These are phyloP conservation scores for Andricus quercusramuli DNA, from an alignment of 2,888 invertebrate species.

Conservation along the genomic window DNA sequence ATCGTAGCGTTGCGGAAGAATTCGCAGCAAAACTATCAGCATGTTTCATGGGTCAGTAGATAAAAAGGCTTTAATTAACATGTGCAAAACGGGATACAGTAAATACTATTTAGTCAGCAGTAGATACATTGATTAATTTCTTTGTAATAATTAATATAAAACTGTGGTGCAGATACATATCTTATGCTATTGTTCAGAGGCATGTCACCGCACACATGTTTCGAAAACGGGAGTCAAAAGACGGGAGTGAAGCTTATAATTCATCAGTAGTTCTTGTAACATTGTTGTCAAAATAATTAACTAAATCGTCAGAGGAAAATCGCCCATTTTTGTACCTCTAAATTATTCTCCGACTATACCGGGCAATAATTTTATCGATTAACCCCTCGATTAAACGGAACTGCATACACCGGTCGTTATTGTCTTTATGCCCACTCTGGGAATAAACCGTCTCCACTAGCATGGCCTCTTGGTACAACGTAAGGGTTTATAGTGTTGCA, in stretches of 20 bases:
- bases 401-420: conserved; percentile 46
- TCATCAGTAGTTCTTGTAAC: neutral
- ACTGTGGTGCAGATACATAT: no score
- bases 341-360: neutral
- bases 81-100: neutral
- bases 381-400: conserved; percentile 19
- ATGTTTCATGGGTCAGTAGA: neutral
- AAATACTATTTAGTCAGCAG: neutral
- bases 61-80: neutral
- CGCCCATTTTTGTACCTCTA: neutral
- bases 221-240: no score
- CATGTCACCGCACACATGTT: no score
- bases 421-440: conserved; percentile 56
- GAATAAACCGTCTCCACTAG: conserved; percentile 52
- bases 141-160: neutral
- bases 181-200: no score
- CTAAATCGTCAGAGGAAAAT: neutral
- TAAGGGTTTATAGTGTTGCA: conserved; percentile 63
- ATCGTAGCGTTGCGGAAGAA: conserved; percentile 57
- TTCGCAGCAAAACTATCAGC: conserved; percentile 43
- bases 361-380: conserved; percentile 35
- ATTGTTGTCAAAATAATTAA: neutral
- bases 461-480: conserved; percentile 47
- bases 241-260: no score
- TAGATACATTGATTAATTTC: neutral